Conservation (phyloP, 2,888 invertebrate genomes). For the Embidobia sp. region DNA sequence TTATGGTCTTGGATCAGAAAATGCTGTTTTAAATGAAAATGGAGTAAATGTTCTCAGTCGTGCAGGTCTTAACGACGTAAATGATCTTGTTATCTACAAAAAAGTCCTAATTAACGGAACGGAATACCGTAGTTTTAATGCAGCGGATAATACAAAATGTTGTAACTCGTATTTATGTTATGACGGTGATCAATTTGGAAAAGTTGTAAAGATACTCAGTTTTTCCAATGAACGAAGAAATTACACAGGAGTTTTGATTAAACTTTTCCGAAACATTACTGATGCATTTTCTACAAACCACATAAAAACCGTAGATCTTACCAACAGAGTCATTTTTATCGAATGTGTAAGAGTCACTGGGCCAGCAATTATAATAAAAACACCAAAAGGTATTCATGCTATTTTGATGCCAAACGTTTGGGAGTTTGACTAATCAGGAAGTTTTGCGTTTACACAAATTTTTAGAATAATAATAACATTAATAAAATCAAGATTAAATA, state of each 20-base stretch:
- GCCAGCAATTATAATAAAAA: constrained; percentile 4
- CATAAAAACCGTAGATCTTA: constrained; percentile 2
- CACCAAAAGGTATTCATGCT: not conserved
- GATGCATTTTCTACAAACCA: constrained; percentile 1
- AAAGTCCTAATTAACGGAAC: constrained; percentile 8
- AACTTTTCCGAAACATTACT: not conserved
- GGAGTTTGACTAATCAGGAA: constrained; percentile 12
- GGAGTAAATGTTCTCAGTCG: not conserved
- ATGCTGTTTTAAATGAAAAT: not conserved
- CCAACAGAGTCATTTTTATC: not conserved
- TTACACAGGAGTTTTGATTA: constrained; percentile 12
- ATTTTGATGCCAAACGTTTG: constrained; percentile 11
- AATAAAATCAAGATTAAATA: too few relatives aligned
- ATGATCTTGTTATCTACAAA: not conserved
- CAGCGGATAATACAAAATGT: constrained; percentile 8
- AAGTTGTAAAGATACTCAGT: constrained; percentile 1
- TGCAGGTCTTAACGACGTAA: constrained; percentile 2
- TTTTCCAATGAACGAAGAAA: not conserved
- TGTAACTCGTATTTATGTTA: constrained; percentile 12
- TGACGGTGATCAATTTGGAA: constrained; percentile 9
- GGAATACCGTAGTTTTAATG: constrained; percentile 10
- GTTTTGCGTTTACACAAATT: too few relatives aligned
- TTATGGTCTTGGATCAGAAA: not conserved
- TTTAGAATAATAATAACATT: too few relatives aligned
- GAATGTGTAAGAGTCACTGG: not conserved